A percentile compares a stretch with the other conserved stretches of the same genome.
phyloP scores from a whole-genome alignment of 2,888 invertebrate species.

The Drosophila sordidula region DNA sequence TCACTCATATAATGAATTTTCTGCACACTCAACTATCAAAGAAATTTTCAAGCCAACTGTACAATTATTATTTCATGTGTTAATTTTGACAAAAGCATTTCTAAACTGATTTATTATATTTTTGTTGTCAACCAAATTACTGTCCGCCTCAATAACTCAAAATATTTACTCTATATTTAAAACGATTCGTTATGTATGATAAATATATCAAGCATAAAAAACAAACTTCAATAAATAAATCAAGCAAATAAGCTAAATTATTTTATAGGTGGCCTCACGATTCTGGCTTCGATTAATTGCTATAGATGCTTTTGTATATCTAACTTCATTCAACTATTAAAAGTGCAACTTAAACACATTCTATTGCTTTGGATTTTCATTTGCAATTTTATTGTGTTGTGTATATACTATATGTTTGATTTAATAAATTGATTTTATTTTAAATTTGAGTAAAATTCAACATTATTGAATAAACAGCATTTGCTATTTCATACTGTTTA shows the following conservation, averaged over 20 bases:
- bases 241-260: neutral
- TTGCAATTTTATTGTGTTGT: no score
- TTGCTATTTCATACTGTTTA: no score
- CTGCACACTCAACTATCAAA: neutral
- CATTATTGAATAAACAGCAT: no score
- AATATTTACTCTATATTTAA: neutral
- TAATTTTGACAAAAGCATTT: neutral
- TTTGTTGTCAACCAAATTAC: neutral
- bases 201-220: neutral
- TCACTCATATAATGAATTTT: neutral
- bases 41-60: neutral
- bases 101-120: neutral
- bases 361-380: no score
- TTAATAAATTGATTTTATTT: no score
- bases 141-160: neutral
- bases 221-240: neutral
- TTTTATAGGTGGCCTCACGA: neutral
- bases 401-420: no score
- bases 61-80: neutral
- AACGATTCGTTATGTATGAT: neutral
- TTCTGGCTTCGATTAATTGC: neutral
- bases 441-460: no score
- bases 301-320: neutral
- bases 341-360: no score
- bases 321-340: no score